A percentile compares a stretch with the other conserved stretches of the same genome.
Conservation (phyloP, 2,888 invertebrate genomes). For the Agrotis exclamationis region DNA sequence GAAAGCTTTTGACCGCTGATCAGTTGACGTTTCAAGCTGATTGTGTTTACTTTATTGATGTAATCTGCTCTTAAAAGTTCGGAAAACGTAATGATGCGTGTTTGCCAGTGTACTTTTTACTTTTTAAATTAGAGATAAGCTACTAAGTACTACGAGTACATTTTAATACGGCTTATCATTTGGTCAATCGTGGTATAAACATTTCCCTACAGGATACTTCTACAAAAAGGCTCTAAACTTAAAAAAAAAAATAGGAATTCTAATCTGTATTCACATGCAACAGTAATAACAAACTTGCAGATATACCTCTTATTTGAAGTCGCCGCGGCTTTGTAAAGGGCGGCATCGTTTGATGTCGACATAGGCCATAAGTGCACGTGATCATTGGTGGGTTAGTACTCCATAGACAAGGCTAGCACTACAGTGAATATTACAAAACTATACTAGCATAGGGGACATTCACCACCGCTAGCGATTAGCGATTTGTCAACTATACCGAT, state of each 20-base stretch:
- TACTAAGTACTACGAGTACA: not conserved
- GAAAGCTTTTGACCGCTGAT: not conserved
- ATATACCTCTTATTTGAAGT: slow-evolving; percentile 39
- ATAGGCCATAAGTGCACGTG: slow-evolving; percentile 36
- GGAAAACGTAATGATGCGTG: not conserved
- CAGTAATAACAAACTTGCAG: slow-evolving; percentile 23
- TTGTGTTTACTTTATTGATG: too few relatives aligned
- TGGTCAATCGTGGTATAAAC: not conserved
- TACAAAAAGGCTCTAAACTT: not conserved
- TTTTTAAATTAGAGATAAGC: too few relatives aligned
- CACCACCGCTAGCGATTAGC: too few relatives aligned
- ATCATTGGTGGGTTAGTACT: slow-evolving; percentile 26
- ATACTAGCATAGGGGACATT: not conserved
- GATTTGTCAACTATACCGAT: too few relatives aligned
- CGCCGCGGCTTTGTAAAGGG: slow-evolving; percentile 38
- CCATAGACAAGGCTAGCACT: slow-evolving; percentile 17
- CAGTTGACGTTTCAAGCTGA: not conserved
- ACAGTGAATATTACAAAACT: not conserved
- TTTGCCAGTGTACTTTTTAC: too few relatives aligned
- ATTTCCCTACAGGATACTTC: not conserved
- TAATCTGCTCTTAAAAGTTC: too few relatives aligned
- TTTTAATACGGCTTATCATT: not conserved
- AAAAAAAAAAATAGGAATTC: slow-evolving; percentile 29
- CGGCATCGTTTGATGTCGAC: slow-evolving; percentile 59
- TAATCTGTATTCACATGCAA: slow-evolving; percentile 28